A percentile compares a stretch with the other conserved stretches of the same genome.
Evolutionary conservation across 2,888 invertebrate genomes (phyloP).

Genomic region (Anoncus sp.): DNA sequence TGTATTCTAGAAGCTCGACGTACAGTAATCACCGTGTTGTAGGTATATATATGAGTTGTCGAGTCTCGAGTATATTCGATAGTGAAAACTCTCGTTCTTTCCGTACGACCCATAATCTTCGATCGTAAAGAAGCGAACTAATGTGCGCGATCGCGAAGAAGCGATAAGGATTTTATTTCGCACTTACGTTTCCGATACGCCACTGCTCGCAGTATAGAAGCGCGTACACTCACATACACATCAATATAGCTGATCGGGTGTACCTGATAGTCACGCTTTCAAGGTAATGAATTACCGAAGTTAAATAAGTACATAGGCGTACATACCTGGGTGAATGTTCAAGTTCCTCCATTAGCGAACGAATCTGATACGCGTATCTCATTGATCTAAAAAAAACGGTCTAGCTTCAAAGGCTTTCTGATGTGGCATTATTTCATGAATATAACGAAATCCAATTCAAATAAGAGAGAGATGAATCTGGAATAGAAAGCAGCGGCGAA

Average conservation of each 20-base stretch:
- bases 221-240: background rate
- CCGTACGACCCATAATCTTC: conserved; percentile 32
- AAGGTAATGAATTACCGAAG: conserved; percentile 40
- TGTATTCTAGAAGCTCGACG: conserved; percentile 20
- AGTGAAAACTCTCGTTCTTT: conserved; percentile 9
- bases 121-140: conserved; percentile 47
- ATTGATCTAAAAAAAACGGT: conserved; percentile 6
- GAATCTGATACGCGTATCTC: conserved; percentile 5
- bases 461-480: background rate
- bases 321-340: background rate
- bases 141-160: conserved; percentile 35
- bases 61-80: conserved; percentile 3
- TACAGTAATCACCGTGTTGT: background rate
- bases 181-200: conserved; percentile 41
- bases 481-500: background rate
- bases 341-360: conserved; percentile 1
- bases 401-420: conserved; percentile 1
- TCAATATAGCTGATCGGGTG: background rate
- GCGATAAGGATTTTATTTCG: conserved; percentile 52
- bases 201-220: conserved; percentile 17
- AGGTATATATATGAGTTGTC: background rate
- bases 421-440: background rate
- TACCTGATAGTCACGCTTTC: conserved; percentile 42
- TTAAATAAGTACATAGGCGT: conserved; percentile 14
- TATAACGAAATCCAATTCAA: conserved; percentile 19